These are phyloP conservation scores for Lordiphosa fenestrarum DNA, from an alignment of 2,888 invertebrate species.

Conservation along the genomic window DNA sequence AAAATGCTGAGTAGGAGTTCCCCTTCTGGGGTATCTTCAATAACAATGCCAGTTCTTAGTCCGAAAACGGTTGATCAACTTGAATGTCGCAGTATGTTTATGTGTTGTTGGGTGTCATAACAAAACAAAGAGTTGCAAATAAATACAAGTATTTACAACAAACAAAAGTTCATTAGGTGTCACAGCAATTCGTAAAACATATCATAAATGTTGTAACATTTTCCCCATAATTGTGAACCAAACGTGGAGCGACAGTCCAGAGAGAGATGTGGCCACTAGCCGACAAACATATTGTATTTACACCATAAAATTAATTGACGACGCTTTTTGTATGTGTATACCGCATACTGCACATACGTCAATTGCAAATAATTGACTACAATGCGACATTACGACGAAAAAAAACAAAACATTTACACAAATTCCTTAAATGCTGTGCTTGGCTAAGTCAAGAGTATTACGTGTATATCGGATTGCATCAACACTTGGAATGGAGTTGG, in stretches of 20 bases:
- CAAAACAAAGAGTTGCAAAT: slow-evolving; percentile 6
- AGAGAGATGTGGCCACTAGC: slow-evolving; percentile 22
- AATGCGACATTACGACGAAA: slow-evolving; percentile 14
- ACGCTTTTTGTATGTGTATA: slow-evolving; percentile 4
- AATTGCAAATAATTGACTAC: slow-evolving; percentile 1
- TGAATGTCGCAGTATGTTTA: too few relatives aligned
- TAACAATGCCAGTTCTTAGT: too few relatives aligned
- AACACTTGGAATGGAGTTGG: slow-evolving; percentile 3
- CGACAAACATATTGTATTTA: slow-evolving; percentile 27
- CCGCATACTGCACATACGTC: slow-evolving; percentile 11
- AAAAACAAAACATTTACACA: slow-evolving; percentile 15
- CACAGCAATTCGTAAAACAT: slow-evolving; percentile 80
- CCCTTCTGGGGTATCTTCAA: too few relatives aligned
- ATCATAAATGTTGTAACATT: slow-evolving; percentile 80
- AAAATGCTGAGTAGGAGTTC: too few relatives aligned
- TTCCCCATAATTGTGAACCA: slow-evolving; percentile 62
- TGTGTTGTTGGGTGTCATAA: not conserved
- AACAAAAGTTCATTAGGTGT: slow-evolving; percentile 32
- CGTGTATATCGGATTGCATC: slow-evolving; percentile 11
- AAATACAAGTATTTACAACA: slow-evolving; percentile 28
- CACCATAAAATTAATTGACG: slow-evolving; percentile 15
- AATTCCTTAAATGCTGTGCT: slow-evolving; percentile 29
- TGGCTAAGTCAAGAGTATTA: slow-evolving; percentile 33
- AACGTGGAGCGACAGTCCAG: slow-evolving; percentile 3
- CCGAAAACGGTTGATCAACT: too few relatives aligned